Evolutionary conservation across 2,888 invertebrate species (phyloP).

Genomic region (Rhogogaster chlorosoma): DNA sequence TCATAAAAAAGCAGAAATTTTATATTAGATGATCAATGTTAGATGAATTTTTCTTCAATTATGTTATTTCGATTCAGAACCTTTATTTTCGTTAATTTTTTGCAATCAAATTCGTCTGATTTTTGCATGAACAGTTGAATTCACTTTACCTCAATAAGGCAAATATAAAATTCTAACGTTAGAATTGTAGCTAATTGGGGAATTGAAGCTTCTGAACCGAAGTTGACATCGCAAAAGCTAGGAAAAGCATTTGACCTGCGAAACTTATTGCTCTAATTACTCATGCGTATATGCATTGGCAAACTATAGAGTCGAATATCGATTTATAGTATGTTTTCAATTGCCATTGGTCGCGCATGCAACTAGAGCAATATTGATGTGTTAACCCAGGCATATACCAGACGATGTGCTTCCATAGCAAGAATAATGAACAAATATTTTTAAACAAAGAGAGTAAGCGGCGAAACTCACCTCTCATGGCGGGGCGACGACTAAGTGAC

Average conservation of each 20-base stretch:
- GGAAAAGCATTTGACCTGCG: too few relatives aligned
- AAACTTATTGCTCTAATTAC: too few relatives aligned
- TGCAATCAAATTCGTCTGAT: too few relatives aligned
- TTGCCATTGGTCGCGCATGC: background rate
- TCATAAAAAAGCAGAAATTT: too few relatives aligned
- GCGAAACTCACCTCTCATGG: slow-evolving; percentile 46
- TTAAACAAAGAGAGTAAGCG: background rate
- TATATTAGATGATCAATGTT: too few relatives aligned
- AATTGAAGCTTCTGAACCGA: too few relatives aligned
- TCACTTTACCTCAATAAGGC: background rate
- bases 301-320: background rate
- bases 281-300: background rate
- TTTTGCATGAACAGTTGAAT: too few relatives aligned
- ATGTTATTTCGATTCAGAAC: too few relatives aligned
- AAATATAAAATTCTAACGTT: background rate
- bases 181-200: too few relatives aligned
- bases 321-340: background rate
- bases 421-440: background rate
- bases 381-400: background rate
- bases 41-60: too few relatives aligned
- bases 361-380: background rate
- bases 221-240: too few relatives aligned
- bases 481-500: slow-evolving; percentile 39
- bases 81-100: too few relatives aligned
- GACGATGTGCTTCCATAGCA: background rate